phyloP scores from a whole-genome alignment of 2,797 vertebrate species.

The Rhynchonycteris naso region DNA sequence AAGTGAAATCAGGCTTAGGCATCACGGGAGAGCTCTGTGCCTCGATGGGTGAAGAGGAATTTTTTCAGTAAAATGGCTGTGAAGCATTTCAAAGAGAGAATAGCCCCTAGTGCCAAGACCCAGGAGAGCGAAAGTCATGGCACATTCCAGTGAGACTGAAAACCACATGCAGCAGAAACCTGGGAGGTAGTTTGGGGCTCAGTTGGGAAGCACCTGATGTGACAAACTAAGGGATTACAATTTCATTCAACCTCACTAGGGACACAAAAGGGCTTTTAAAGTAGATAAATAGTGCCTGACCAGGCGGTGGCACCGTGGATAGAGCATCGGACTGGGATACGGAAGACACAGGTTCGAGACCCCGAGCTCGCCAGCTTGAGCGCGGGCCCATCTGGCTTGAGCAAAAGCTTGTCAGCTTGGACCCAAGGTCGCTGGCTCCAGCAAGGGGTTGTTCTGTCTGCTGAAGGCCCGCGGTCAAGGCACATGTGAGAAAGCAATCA shows the following conservation, averaged over 20 bases:
- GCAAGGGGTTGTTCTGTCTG: too few species aligned
- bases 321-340: too few species aligned
- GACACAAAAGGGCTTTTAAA: neutral
- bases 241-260: neutral
- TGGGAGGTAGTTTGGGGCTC: neutral
- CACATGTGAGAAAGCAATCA: too few species aligned
- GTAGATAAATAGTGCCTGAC: neutral
- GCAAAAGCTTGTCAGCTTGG: too few species aligned
- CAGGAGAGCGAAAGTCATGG: too few species aligned
- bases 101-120: neutral
- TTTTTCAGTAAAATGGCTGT: neutral
- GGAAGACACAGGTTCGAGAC: too few species aligned
- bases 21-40: neutral
- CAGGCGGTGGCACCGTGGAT: too few species aligned
- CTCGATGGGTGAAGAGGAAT: neutral
- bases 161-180: neutral
- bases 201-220: neutral
- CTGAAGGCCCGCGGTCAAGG: too few species aligned
- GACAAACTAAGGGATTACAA: neutral
- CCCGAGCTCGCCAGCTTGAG: too few species aligned
- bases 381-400: too few species aligned
- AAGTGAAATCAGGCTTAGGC: neutral
- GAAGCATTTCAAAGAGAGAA: neutral
- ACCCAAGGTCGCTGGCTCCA: too few species aligned
- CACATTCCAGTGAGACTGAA: neutral